phyloP scores from a whole-genome alignment of 2,888 invertebrate species.

The Cactoblastis cactorum region DNA sequence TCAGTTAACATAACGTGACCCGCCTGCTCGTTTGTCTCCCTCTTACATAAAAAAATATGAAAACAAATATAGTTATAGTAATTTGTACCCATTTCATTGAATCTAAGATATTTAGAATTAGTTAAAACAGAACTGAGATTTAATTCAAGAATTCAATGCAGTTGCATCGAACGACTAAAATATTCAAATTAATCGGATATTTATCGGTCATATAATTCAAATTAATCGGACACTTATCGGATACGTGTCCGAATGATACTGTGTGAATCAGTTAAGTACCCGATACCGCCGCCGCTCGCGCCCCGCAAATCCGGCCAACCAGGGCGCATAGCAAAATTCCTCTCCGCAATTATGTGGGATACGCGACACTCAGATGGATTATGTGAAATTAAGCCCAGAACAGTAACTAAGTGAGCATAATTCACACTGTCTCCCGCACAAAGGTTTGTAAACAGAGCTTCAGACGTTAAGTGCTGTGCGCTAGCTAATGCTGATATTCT shows the following conservation, averaged over 20 bases:
- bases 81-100: too few relatives aligned
- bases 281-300: conserved; percentile 8
- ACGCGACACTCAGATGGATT: conserved; percentile 68
- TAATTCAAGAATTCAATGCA: too few relatives aligned
- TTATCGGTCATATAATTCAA: too few relatives aligned
- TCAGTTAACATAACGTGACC: too few relatives aligned
- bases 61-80: too few relatives aligned
- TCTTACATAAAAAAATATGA: too few relatives aligned
- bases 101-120: too few relatives aligned
- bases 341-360: conserved; percentile 63
- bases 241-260: not conserved
- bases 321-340: conserved; percentile 55
- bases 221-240: not conserved
- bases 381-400: conserved; percentile 65
- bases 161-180: too few relatives aligned
- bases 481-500: not conserved
- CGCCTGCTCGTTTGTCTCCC: too few relatives aligned
- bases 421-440: conserved; percentile 44
- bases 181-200: too few relatives aligned
- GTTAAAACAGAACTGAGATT: too few relatives aligned
- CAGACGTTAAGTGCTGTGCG: not conserved
- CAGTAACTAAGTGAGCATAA: conserved; percentile 63
- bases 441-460: conserved; percentile 22
- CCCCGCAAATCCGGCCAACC: conserved; percentile 47
- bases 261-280: not conserved